Conservation (phyloP, 1,140 invertebrate genomes). For the Drosophila takahashii region DNA sequence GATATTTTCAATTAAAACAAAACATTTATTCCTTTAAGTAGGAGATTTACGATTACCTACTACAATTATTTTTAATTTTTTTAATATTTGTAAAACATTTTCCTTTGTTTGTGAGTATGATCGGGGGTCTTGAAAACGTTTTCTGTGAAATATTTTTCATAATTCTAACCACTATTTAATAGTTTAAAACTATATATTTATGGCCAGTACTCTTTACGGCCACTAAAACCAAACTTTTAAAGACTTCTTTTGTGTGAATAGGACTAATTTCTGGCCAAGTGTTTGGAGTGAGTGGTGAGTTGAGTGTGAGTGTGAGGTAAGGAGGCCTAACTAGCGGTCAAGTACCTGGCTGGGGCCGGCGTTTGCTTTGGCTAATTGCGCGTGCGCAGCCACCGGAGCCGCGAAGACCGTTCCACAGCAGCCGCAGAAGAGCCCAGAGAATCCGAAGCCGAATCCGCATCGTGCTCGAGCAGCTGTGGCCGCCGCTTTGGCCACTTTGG, state of each 20-base stretch:
- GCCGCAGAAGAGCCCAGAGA: conserved; percentile 4
- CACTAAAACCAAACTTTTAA: neutral
- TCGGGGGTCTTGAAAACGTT: too few species aligned
- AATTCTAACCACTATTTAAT: too few species aligned
- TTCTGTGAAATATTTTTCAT: too few species aligned
- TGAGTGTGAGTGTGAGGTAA: neutral
- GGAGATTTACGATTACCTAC: too few species aligned
- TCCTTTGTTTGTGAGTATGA: too few species aligned
- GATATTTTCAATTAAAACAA: too few species aligned
- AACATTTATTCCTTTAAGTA: too few species aligned
- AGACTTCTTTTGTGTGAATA: neutral
- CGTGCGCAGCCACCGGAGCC: conserved; percentile 76
- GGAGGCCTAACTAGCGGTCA: conserved; percentile 55
- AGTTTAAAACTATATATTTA: too few species aligned
- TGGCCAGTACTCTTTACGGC: too few species aligned
- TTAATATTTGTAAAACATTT: too few species aligned
- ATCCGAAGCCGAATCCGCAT: conserved; percentile 10
- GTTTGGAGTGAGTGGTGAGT: neutral
- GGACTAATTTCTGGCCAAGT: neutral
- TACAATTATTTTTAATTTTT: too few species aligned
- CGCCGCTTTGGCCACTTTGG: conserved; percentile 54
- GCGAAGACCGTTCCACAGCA: conserved; percentile 10
- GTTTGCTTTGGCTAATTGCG: conserved; percentile 75
- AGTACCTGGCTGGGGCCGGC: conserved; percentile 69
- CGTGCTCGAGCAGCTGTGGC: conserved; percentile 76